Base-by-base conservation (phyloP, 2,797 vertebrate species). In the Menidia menidia region DNA sequence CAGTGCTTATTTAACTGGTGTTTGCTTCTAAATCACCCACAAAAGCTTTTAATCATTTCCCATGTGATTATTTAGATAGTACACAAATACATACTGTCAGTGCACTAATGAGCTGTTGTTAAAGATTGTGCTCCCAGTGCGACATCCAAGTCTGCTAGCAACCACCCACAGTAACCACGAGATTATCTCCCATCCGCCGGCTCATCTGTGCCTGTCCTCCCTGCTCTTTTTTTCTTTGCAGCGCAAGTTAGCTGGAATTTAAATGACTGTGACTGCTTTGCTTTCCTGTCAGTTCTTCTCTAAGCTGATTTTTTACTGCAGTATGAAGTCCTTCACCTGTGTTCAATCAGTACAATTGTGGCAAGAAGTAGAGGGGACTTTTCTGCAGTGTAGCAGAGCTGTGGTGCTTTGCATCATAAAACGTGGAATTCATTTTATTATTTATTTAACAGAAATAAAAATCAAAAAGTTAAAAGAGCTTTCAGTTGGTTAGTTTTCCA, bases 61-160 rank as follows among this genome's bases (percentile, higher is more conserved):
- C 19, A 3, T 58, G 73, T 80, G 65, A 66, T 43, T 63, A 63
- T 60, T 77, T 16, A 54, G 12, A 44, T 16, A 7, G 12, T 9
- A 19, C 65, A 44, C 39, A 48, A 68, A 68, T 16, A 54, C 64
- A 50, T 10, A 15, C 64, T 44, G 59, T 31, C 4, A 6, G 25
- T 39, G 33, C 18, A 6, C 58, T 78, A 84, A 84, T 81, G 68
- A 75, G 75, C 63, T 61, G 54, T 16, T 71, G 64, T 73, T 73
- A 19, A 64, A 64, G 43, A 59, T 33, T 60, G 45, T 35, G 68
- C 45, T 56, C 57, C 75, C 59, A 15, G 45, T 63, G 47, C 50
- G 71, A 68, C 66, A 50, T 16, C 55, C 14, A 45, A 56, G 54
- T 58, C 47, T 59, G 48, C 44, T 16, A 2, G 44, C 64, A 48